Percentiles rank a stretch among this genome's conserved stretches.
phyloP scores from a whole-genome alignment of 2,888 invertebrate species.

The Agrenia bidenticulata region DNA sequence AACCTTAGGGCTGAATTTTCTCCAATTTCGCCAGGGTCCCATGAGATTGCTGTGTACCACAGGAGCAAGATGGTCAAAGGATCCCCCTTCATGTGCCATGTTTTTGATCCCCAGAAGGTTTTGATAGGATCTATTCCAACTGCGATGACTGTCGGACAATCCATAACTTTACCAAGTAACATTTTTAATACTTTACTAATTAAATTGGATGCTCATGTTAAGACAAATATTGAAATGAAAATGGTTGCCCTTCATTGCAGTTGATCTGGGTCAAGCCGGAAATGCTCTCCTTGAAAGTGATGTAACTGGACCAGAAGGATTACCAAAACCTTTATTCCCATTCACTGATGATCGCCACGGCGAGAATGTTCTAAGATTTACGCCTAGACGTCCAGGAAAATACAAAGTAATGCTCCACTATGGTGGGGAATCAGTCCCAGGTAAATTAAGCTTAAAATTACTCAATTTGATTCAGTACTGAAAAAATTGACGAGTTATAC shows the following conservation, averaged over 20 bases:
- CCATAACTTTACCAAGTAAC: slow-evolving; percentile 77
- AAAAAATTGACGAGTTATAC: too few relatives aligned
- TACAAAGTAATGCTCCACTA: slow-evolving; percentile 66
- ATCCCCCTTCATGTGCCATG: slow-evolving; percentile 90
- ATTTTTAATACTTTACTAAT: slow-evolving; percentile 53
- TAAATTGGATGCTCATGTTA: too few relatives aligned
- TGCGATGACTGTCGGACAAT: slow-evolving; percentile 74
- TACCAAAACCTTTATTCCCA: slow-evolving; percentile 77
- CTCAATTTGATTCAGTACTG: too few relatives aligned
- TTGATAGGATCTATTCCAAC: slow-evolving; percentile 67
- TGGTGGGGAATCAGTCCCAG: slow-evolving; percentile 62
- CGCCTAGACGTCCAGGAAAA: slow-evolving; percentile 80
- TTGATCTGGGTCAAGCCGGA: slow-evolving; percentile 78
- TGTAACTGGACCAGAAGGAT: slow-evolving; percentile 82
- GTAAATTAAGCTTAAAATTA: slow-evolving; percentile 43
- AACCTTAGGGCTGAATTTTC: slow-evolving; percentile 88
- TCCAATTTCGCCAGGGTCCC: slow-evolving; percentile 56
- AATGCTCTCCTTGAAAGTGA: slow-evolving; percentile 82
- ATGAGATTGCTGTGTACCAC: slow-evolving; percentile 79
- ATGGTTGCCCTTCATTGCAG: too few relatives aligned
- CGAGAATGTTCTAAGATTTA: slow-evolving; percentile 77
- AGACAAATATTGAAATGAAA: slow-evolving; percentile 13
- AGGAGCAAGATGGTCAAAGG: slow-evolving; percentile 86
- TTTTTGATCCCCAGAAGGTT: slow-evolving; percentile 83
- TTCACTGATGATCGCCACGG: slow-evolving; percentile 63